Base-by-base conservation (phyloP, 1,140 invertebrate species). In the Cotesia vestalis region DNA sequence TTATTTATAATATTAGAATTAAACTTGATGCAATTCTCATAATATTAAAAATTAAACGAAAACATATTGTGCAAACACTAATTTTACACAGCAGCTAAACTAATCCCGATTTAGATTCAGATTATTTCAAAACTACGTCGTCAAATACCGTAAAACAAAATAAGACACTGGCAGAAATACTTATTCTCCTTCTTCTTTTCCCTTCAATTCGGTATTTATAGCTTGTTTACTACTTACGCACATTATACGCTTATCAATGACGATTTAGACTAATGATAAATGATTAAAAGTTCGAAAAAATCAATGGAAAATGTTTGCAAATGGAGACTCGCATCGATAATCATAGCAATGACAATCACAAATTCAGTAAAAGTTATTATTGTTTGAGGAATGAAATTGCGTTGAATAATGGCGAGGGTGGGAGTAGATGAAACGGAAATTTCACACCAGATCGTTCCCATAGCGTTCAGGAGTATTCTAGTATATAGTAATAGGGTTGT, bases 401-500 rank as follows among this genome's bases (percentile, higher is more conserved):
- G 40, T 46, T 46, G 40, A 46, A 46, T 46, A 46, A 46, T 46
- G 40, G 40, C 40, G 40, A 46, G 40, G 40, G 40, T 46, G 40
- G 8, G 40, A 46, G 40, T 46, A 46, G 40, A 46, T 46, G 40
- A 46, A 46, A 46, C 40, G 40, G 40, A 46, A 46, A 70, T 63
- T 70, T 70, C 69, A 70, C 60, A 70, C 69, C 69, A 62, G 40
- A 46, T 63, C 69, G 59, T 46, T 34, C 46, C 17, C 59, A 59
- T 36, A 53, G 60, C 36, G 59, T 70, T 27, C 40, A 61, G 40
- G 11, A 9, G 40, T 46, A 46, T 46, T 46, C 6, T 46, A 27
- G 27, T 27, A 27, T 27, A 27, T 27, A 27, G 27, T 27, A 27
- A 27, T 27, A 40, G 59, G 59, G 60, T 62, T 70, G 60, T 61